Base-by-base conservation (phyloP, 2,888 invertebrate species). In the Agrochola lota region DNA sequence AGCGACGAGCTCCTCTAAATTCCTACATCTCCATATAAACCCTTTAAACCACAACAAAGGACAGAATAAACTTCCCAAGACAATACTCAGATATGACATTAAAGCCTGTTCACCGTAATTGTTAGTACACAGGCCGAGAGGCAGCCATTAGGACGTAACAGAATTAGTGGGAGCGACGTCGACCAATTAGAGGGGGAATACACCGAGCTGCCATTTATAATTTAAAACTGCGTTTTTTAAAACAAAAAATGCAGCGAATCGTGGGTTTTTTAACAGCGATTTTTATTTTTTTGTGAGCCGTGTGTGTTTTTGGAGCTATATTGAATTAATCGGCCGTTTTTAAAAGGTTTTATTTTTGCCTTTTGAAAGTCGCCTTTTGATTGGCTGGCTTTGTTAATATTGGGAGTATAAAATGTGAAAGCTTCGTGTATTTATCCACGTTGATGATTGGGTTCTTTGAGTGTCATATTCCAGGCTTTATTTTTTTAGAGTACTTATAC, bases 141-240 rank as follows among this genome's bases (percentile, higher is more conserved):
- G 81, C 91, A 88, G 83, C 91, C 91, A 94, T 94, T 94, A 93
- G 84, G 83, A 81, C 76, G 84, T 93, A 94, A 94, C 88, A 88
- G 89, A 92, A 92, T 94, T 94, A 93, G 88, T 87, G 68, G 85
- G 78, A 77, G 88, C 85, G 76, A 81, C 88, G 89, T 81, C 87
- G 87, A 86, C 89, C 90, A 89, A 91, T 92, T 92, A 90, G 85
- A 59, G 71, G 76, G 67, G 71, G 75, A 68, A 62, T 60, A 59
- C 62, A 80, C 68, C 60, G 76, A 60, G 66, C 84, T 35, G 72
- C 72, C 74, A 85, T 84, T 80, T 83, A 86, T 75, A 46, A 74
- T 78, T 74, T 55, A 67, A 64, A 76, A 71, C 86, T 73, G 71
- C 64, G 66, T 70, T 83, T 80, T 77, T 40, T 4, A 69, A 80